Conservation (phyloP, 2,888 invertebrate species). For the Neoscelio sp. region DNA sequence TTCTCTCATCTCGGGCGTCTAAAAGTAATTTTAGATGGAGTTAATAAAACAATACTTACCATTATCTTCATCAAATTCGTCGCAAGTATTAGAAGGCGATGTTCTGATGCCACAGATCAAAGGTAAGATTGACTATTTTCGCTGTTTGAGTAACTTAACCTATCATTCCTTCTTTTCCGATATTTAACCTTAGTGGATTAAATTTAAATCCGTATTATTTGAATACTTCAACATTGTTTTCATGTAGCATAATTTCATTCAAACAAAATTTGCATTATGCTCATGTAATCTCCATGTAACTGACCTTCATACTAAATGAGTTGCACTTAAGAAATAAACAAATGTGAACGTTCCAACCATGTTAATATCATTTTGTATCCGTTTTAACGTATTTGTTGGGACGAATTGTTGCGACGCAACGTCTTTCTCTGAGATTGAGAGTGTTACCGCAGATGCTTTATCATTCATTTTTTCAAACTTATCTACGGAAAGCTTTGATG, state of each 20-base stretch:
- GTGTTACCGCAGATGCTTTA: constrained; percentile 1
- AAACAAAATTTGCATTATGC: constrained; percentile 6
- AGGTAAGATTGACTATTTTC: constrained; percentile 9
- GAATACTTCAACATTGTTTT: neutral
- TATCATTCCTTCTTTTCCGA: too few relatives aligned
- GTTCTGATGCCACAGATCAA: constrained; percentile 6
- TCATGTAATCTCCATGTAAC: constrained; percentile 8
- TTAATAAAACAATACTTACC: constrained; percentile 12
- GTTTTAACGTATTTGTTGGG: constrained; percentile 3
- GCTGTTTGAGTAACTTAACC: constrained; percentile 8
- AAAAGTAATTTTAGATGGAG: constrained; percentile 18
- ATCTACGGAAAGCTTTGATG: constrained; percentile 12
- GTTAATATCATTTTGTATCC: constrained; percentile 13
- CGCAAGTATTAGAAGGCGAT: constrained; percentile 16
- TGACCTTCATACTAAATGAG: constrained; percentile 6
- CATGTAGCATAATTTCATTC: constrained; percentile 4
- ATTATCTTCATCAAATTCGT: too few relatives aligned
- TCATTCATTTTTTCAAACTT: constrained; percentile 16
- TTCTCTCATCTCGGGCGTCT: constrained; percentile 8
- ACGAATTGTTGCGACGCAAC: neutral
- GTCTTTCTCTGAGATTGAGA: neutral
- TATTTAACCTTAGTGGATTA: neutral
- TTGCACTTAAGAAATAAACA: constrained; percentile 4
- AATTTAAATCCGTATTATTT: neutral
- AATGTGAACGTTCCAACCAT: neutral